Conservation (phyloP, 2,888 invertebrate species). For the Lamproptera curius region DNA sequence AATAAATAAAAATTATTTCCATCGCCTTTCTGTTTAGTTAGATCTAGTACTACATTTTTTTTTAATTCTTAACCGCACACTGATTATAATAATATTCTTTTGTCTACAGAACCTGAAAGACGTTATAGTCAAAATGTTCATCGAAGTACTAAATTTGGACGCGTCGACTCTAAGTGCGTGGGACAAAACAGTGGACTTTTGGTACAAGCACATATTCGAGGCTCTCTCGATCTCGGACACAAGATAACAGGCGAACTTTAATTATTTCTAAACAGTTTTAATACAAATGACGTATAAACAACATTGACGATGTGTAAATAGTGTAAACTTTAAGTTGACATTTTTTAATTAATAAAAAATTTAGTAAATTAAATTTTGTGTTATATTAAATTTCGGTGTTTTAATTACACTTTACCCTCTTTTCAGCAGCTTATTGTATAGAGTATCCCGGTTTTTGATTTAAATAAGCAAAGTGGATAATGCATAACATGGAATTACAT, state of each 20-base stretch:
- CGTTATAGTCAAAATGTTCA: constrained; percentile 65
- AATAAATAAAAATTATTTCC: too few relatives aligned
- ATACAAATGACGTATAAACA: constrained; percentile 12
- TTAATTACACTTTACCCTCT: too few relatives aligned
- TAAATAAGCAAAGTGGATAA: too few relatives aligned
- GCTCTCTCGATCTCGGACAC: constrained; percentile 39
- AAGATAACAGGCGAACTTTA: constrained; percentile 35
- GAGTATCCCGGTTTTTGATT: too few relatives aligned
- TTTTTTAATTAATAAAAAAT: too few relatives aligned
- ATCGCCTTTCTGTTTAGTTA: too few relatives aligned
- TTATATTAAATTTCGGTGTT: too few relatives aligned
- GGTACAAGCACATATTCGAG: constrained; percentile 66
- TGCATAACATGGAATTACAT: too few relatives aligned
- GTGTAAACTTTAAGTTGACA: constrained; percentile 5
- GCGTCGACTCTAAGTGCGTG: constrained; percentile 56
- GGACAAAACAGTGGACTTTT: constrained; percentile 67
- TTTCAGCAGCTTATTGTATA: too few relatives aligned
- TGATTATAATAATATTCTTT: too few relatives aligned
- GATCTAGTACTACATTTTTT: background rate
- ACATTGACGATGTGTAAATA: constrained; percentile 18
- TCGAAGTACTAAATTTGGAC: constrained; percentile 60
- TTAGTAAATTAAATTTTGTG: too few relatives aligned
- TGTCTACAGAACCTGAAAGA: constrained; percentile 58
- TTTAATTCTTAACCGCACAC: background rate
- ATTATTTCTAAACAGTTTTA: constrained; percentile 4